These are phyloP conservation scores for Horisme vitalbata DNA, from an alignment of 2,888 invertebrate species.

Conservation along the genomic window DNA sequence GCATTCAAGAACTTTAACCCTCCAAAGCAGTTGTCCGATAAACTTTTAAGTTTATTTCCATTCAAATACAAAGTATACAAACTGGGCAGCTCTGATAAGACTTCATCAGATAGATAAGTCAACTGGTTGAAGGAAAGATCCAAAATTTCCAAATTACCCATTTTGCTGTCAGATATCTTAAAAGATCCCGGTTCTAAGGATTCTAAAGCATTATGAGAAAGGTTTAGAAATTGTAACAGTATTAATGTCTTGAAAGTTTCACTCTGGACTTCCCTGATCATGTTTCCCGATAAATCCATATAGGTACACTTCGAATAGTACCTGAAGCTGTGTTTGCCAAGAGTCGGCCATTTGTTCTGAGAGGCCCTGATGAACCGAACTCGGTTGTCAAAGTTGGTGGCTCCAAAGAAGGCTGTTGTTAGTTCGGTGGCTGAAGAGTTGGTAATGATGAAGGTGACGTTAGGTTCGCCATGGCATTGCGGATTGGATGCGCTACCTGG, in stretches of 20 bases:
- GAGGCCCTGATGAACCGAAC: conserved; percentile 52
- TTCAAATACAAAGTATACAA: conserved; percentile 53
- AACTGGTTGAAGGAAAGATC: conserved; percentile 61
- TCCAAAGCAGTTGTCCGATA: conserved; percentile 53
- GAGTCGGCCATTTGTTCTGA: conserved; percentile 49
- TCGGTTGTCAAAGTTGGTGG: conserved; percentile 66
- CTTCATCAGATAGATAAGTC: conserved; percentile 39
- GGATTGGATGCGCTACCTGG: conserved; percentile 47
- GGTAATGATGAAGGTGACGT: conserved; percentile 53
- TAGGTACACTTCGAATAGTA: conserved; percentile 49
- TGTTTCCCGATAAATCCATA: conserved; percentile 54
- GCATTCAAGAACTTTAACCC: conserved; percentile 42
- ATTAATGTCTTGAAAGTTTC: conserved; percentile 51
- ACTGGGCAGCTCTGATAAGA: conserved; percentile 42
- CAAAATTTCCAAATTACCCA: conserved; percentile 39
- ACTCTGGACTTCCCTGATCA: conserved; percentile 47
- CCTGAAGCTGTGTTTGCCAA: conserved; percentile 49
- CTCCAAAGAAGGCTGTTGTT: conserved; percentile 54
- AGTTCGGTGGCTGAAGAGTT: conserved; percentile 40
- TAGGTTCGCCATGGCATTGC: conserved; percentile 43
- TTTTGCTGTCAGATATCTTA: conserved; percentile 36
- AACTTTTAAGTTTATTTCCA: conserved; percentile 46
- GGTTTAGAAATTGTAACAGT: conserved; percentile 46
- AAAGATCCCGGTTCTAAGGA: conserved; percentile 46
- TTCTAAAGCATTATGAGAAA: conserved; percentile 57